These are phyloP conservation scores for Penaeus chinensis DNA, from an alignment of 1,140 invertebrate genomes.

Conservation along the genomic window DNA sequence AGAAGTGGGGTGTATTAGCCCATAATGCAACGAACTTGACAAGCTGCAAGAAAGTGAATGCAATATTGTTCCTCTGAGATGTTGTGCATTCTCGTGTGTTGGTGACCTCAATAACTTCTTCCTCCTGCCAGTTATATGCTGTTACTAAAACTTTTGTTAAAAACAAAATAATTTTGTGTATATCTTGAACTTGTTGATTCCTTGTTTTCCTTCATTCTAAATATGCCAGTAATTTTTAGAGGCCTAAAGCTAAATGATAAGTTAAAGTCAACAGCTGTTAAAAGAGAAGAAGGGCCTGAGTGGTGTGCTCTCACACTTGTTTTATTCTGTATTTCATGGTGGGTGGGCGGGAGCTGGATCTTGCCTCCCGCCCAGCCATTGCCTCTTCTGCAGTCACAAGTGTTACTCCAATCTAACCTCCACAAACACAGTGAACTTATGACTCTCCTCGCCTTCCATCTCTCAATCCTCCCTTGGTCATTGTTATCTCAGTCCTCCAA, in stretches of 20 bases:
- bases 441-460: too few relatives aligned
- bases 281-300: constrained; percentile 30
- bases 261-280: constrained; percentile 14
- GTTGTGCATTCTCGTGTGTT: constrained; percentile 20
- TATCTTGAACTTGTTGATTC: too few relatives aligned
- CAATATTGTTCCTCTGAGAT: constrained; percentile 14
- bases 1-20: constrained; percentile 3
- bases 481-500: too few relatives aligned
- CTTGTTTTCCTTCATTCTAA: too few relatives aligned
- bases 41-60: constrained; percentile 35
- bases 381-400: constrained; percentile 11
- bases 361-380: constrained; percentile 25
- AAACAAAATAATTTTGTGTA: neutral
- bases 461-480: too few relatives aligned
- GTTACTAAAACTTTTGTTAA: constrained; percentile 7
- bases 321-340: constrained; percentile 33
- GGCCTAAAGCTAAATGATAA: constrained; percentile 36
- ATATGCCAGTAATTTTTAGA: constrained; percentile 15
- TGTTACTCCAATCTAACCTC: neutral
- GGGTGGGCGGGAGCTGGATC: constrained; percentile 28
- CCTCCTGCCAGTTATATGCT: constrained; percentile 32
- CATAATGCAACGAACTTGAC: constrained; percentile 9
- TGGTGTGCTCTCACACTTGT: constrained; percentile 47
- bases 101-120: constrained; percentile 31
- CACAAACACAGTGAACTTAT: neutral